phyloP scores from a whole-genome alignment of 1,140 invertebrate genomes.

The Asobara japonica region DNA sequence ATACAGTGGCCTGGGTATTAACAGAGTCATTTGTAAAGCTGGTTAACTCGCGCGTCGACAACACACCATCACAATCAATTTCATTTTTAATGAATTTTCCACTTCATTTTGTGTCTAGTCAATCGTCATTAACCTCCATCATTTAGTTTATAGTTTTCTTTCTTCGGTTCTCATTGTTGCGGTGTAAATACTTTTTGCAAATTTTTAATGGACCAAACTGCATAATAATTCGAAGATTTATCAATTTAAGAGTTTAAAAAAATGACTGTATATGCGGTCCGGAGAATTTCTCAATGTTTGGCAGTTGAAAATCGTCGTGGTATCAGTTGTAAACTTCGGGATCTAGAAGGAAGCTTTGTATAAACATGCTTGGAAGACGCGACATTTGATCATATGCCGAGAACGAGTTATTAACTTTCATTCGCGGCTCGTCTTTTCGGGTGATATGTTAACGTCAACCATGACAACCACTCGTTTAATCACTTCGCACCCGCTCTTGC shows the following conservation, averaged over 20 bases:
- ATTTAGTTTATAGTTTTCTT: background rate
- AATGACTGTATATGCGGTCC: too few species aligned
- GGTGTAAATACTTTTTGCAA: too few species aligned
- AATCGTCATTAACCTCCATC: background rate
- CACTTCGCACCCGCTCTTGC: slow-evolving; percentile 40
- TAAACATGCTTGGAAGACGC: background rate
- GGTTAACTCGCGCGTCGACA: slow-evolving; percentile 31
- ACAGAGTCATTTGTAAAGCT: slow-evolving; percentile 48
- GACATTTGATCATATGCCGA: slow-evolving; percentile 22
- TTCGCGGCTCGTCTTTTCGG: slow-evolving; percentile 20
- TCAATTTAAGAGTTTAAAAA: too few species aligned
- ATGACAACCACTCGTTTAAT: slow-evolving; percentile 44
- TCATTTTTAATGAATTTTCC: background rate
- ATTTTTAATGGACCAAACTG: too few species aligned
- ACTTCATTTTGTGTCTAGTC: background rate
- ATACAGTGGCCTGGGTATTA: slow-evolving; percentile 45
- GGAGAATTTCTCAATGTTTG: background rate
- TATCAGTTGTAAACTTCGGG: too few species aligned
- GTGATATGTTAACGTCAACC: slow-evolving; percentile 42
- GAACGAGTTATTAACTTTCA: slow-evolving; percentile 10
- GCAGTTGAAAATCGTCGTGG: background rate
- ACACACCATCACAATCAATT: slow-evolving; percentile 3
- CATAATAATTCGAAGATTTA: too few species aligned
- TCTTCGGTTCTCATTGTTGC: slow-evolving; percentile 4
- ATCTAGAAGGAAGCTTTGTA: too few species aligned